These are phyloP conservation scores for Glaucopsyche alexis DNA, from an alignment of 2,888 invertebrate species.

Conservation along the genomic window DNA sequence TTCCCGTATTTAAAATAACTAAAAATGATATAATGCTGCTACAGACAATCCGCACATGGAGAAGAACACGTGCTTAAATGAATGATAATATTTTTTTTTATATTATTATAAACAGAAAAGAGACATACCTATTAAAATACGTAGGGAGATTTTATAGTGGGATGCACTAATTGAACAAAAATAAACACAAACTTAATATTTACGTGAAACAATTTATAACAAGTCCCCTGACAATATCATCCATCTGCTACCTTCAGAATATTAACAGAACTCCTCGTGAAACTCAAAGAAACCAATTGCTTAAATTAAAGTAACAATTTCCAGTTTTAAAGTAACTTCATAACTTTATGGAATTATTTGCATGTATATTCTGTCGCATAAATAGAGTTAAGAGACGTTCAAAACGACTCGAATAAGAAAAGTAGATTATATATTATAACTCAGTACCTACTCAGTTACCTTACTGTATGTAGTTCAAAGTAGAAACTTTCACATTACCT, in stretches of 20 bases:
- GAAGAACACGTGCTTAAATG: too few species aligned
- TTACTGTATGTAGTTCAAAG: not conserved
- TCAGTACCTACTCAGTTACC: not conserved
- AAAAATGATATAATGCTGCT: too few species aligned
- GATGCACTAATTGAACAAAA: constrained; percentile 31
- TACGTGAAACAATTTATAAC: constrained; percentile 36
- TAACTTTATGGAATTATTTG: constrained; percentile 8
- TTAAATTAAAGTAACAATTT: constrained; percentile 20
- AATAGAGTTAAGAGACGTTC: not conserved
- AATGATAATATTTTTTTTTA: too few species aligned
- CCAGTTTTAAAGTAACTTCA: constrained; percentile 19
- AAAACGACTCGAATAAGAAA: not conserved
- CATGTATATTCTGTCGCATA: not conserved
- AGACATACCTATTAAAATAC: too few species aligned
- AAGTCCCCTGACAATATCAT: constrained; percentile 7
- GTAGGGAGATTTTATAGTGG: not conserved
- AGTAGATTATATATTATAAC: not conserved
- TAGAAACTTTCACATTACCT: too few species aligned
- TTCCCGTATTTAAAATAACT: too few species aligned
- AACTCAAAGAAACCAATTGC: constrained; percentile 23
- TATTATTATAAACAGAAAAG: too few species aligned
- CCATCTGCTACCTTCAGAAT: constrained; percentile 13
- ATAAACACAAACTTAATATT: constrained; percentile 32
- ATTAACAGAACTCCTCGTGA: constrained; percentile 11
- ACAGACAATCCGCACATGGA: too few species aligned